Conservation (phyloP, 2,797 vertebrate genomes). For the Catharus ustulatus region DNA sequence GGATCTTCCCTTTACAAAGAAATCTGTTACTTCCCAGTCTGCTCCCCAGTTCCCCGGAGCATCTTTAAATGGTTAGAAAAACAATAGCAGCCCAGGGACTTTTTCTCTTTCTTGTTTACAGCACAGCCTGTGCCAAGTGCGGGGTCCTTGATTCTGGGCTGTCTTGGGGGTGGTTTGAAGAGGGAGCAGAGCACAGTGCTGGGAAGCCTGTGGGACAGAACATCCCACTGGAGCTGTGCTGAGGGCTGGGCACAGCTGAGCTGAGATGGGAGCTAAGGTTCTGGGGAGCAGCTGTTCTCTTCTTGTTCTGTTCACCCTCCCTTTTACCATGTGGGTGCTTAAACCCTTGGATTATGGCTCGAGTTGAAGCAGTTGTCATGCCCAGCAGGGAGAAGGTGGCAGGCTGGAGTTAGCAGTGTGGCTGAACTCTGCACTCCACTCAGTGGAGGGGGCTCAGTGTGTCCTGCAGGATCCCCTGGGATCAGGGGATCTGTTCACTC, state of each 20-base stretch:
- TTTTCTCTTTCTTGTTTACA: not conserved
- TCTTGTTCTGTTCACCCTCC: not conserved
- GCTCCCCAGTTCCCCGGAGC: not conserved
- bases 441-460: fast-evolving
- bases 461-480: not conserved
- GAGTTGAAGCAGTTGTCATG: not conserved
- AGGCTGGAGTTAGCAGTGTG: not conserved
- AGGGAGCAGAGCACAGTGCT: not conserved
- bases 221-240: not conserved
- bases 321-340: not conserved
- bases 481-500: not conserved
- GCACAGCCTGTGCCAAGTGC: not conserved
- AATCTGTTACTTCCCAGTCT: not conserved
- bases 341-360: fast-evolving
- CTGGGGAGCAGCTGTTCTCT: fast-evolving
- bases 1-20: not conserved
- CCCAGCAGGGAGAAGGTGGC: not conserved
- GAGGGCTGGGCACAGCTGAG: not conserved
- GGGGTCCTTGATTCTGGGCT: not conserved
- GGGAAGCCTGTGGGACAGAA: not conserved
- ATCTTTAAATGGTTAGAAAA: not conserved
- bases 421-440: fast-evolving
- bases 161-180: not conserved
- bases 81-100: not conserved
- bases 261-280: not conserved